Percentiles rank a stretch among this genome's conserved stretches.
These are phyloP conservation scores for Orius insidiosus DNA, from an alignment of 1,140 invertebrate genomes.

Conservation along the genomic window DNA sequence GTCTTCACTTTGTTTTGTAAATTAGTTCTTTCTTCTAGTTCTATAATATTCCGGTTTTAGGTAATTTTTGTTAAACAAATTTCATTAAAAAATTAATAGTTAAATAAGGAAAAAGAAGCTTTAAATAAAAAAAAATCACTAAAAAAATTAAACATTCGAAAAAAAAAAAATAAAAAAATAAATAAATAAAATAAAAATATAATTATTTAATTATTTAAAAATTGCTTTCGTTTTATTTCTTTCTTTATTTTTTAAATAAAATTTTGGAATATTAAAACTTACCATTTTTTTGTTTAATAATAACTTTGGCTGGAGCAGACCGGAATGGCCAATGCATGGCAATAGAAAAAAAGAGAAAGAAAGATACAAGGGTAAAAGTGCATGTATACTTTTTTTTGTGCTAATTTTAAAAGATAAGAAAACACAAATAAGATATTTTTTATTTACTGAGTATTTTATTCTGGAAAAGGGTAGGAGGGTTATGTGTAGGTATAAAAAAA, in stretches of 20 bases:
- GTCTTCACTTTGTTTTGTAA: too few species aligned
- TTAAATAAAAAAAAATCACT: conserved; percentile 8
- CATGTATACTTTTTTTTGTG: conserved; percentile 18
- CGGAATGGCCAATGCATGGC: conserved; percentile 24
- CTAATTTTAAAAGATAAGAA: too few species aligned
- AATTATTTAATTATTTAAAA: conserved; percentile 16
- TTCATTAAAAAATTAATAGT: conserved; percentile 4
- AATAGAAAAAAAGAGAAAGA: conserved; percentile 21
- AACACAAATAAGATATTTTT: too few species aligned
- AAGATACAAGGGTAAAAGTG: conserved; percentile 21
- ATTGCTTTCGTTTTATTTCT: background rate
- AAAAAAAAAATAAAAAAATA: conserved; percentile 15
- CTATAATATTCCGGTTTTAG: background rate
- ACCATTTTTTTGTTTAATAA: conserved; percentile 37
- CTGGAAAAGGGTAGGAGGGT: too few species aligned
- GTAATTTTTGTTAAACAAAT: background rate
- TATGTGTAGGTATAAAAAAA: conserved; percentile 1
- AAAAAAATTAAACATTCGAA: conserved; percentile 6
- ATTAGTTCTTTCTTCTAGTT: too few species aligned
- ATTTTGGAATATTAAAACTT: conserved; percentile 25
- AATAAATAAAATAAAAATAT: conserved; percentile 20
- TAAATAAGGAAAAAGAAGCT: conserved; percentile 13
- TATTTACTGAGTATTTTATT: too few species aligned
- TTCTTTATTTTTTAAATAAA: too few species aligned
- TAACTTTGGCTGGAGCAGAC: conserved; percentile 36